phyloP scores from a whole-genome alignment of 2,888 invertebrate genomes.

The Pandemis heparana region DNA sequence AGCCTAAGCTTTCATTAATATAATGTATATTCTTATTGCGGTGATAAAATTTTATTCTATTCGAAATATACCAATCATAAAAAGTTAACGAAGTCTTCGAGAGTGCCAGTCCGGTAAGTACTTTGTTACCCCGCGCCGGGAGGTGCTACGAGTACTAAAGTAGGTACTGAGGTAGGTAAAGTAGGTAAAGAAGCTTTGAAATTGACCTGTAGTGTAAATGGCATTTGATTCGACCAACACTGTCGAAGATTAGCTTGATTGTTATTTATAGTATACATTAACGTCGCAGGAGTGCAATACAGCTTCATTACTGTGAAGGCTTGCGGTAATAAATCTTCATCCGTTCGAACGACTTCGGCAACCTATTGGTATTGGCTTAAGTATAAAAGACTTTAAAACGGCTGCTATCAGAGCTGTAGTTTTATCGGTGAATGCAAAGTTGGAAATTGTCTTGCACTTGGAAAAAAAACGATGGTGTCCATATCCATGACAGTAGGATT shows the following conservation, averaged over 20 bases:
- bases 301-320: slow-evolving; percentile 68
- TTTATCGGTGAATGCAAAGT: not conserved
- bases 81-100: too few relatives aligned
- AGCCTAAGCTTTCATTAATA: too few relatives aligned
- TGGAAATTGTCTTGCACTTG: too few relatives aligned
- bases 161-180: too few relatives aligned
- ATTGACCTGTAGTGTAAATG: slow-evolving; percentile 8
- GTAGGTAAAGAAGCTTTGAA: not conserved
- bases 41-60: too few relatives aligned
- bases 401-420: slow-evolving; percentile 11
- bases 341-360: slow-evolving; percentile 55
- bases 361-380: slow-evolving; percentile 52
- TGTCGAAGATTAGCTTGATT: slow-evolving; percentile 51
- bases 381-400: not conserved
- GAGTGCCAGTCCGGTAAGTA: too few relatives aligned
- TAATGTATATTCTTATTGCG: too few relatives aligned
- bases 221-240: slow-evolving; percentile 46
- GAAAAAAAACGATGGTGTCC: too few relatives aligned
- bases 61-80: too few relatives aligned
- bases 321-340: slow-evolving; percentile 67
- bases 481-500: too few relatives aligned
- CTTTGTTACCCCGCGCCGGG: too few relatives aligned
- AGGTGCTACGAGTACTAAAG: too few relatives aligned
- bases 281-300: slow-evolving; percentile 60
- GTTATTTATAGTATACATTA: slow-evolving; percentile 64